Base-by-base conservation (phyloP, 2,797 vertebrate species). In the Thaleichthys pacificus region DNA sequence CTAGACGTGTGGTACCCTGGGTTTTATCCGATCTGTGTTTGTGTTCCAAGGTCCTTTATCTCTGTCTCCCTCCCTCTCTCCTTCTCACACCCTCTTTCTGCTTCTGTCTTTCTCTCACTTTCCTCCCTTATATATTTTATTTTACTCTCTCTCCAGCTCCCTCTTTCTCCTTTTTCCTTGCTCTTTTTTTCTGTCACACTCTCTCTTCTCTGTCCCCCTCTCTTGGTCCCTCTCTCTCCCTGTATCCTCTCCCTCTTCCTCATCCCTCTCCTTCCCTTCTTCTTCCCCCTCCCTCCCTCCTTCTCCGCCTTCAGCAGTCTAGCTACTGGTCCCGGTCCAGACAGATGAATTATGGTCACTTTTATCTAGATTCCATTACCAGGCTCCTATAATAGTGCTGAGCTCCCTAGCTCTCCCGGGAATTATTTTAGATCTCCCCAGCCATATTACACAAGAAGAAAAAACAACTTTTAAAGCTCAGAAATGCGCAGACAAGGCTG, bases 301-400 rank as follows among this genome's bases (percentile, higher is more conserved):
- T 9, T 68, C 12, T 30, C 26, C 9, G 24, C 7, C 47, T 51
- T 26, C 5, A 15, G 22, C 47, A 24, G 38, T 22, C 49, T 61
- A 57, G 30, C 62, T 47, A 24, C 68, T 84, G 80, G 80, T 73
- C 64, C 49, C 49, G 3, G 51, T 77, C 77, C 78, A 82, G 79
- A 28, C 69, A 61, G 54, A 75, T 83, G 70, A 85, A 80, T 77
- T 85, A 83, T 62, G 72, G 72, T 76, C 61, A 79, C 66, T 76
- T 85, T 81, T 78, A 71, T 73, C 73, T 77, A 74, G 72, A 77
- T 78, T 78, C 81, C 77, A 81, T 76, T 70, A 74, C 74, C 71
- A 62, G 70, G 69, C 73, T 73, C 63, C 70, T 71, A 51, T 70
- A 78, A 73, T 74, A 79, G 70, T 62, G 49, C 19, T 67, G 30